Evolutionary conservation across 2,888 invertebrate species (phyloP).

Genomic region (Melieria crassipennis): DNA sequence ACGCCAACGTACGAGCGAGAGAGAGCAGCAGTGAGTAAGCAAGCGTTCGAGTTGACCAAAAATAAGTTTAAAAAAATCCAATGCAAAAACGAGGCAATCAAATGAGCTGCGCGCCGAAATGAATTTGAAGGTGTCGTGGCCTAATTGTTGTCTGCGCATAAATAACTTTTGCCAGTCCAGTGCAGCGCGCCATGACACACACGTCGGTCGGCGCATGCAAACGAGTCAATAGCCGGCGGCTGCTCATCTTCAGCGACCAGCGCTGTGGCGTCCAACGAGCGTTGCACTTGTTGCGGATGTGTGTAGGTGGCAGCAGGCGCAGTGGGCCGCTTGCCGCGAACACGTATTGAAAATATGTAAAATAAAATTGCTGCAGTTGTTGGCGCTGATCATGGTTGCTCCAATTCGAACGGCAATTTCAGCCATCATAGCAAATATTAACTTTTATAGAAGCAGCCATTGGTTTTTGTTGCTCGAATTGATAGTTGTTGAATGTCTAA

Average conservation of each 20-base stretch:
- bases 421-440: too few species aligned
- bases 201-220: not conserved
- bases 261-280: not conserved
- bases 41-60: not conserved
- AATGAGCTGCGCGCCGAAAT: not conserved
- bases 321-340: too few species aligned
- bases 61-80: not conserved
- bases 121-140: constrained; percentile 30
- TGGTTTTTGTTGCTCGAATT: too few species aligned
- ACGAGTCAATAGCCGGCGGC: constrained; percentile 28
- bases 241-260: constrained; percentile 16
- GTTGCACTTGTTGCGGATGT: too few species aligned
- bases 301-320: too few species aligned
- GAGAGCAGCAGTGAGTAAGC: not conserved
- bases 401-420: too few species aligned
- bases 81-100: not conserved
- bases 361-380: too few species aligned
- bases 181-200: constrained; percentile 7
- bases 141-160: constrained; percentile 26
- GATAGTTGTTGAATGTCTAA: too few species aligned
- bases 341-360: too few species aligned
- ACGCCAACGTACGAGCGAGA: not conserved
- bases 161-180: constrained; percentile 18
- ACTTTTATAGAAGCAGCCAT: too few species aligned
- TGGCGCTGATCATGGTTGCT: too few species aligned